Conservation (phyloP, 2,888 invertebrate genomes). For the Brachynemurus nebulosus region DNA sequence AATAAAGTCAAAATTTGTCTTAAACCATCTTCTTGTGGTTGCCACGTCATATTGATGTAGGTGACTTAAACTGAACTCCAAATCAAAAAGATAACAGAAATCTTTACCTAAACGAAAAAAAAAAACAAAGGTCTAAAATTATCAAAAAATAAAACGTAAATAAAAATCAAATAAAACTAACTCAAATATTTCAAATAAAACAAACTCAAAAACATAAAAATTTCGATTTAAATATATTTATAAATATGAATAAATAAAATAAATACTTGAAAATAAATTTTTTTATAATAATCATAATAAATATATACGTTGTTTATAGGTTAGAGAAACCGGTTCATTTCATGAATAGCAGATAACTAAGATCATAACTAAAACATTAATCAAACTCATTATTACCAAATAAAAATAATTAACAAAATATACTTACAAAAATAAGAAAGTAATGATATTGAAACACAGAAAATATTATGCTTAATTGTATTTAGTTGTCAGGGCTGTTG, state of each 20-base stretch:
- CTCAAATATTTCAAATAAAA: neutral
- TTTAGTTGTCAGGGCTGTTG: slow-evolving; percentile 8
- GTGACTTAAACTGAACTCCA: slow-evolving; percentile 3
- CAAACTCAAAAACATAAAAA: neutral
- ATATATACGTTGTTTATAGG: slow-evolving; percentile 7
- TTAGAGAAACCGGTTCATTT: slow-evolving; percentile 8
- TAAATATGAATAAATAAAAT: neutral
- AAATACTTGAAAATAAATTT: slow-evolving; percentile 3
- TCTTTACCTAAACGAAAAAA: slow-evolving; percentile 6
- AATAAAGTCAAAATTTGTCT: slow-evolving; percentile 90
- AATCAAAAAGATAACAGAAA: slow-evolving; percentile 6
- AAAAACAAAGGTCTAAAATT: slow-evolving; percentile 4
- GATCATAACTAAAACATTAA: neutral
- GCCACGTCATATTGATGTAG: slow-evolving; percentile 44
- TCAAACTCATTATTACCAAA: neutral
- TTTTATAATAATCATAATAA: neutral
- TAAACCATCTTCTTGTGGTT: slow-evolving; percentile 89
- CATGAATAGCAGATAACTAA: slow-evolving; percentile 2
- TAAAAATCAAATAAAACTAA: neutral
- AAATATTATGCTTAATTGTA: slow-evolving; percentile 3
- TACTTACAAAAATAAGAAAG: slow-evolving; percentile 7
- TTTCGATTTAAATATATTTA: neutral
- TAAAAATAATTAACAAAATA: slow-evolving; percentile 5
- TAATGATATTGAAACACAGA: slow-evolving; percentile 4
- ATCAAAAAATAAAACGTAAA: neutral